phyloP scores from a whole-genome alignment of 2,113 vertebrate species.

The Hyla sarda region DNA sequence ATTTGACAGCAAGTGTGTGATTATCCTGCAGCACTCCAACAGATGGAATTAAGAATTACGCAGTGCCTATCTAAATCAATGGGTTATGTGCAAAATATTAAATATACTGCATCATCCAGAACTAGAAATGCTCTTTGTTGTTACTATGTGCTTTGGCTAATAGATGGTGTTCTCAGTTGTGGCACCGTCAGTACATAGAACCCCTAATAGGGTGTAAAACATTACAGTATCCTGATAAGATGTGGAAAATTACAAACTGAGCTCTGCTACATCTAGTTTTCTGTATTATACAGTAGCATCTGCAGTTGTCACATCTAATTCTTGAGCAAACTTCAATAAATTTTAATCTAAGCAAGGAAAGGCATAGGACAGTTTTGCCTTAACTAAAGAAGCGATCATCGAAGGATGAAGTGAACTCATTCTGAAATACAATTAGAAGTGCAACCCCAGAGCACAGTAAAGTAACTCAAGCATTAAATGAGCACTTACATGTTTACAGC shows the following conservation, averaged over 20 bases:
- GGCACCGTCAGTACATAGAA: no score
- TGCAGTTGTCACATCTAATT: background rate
- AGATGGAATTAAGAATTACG: no score
- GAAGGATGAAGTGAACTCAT: conserved; percentile 76
- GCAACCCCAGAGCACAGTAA: conserved; percentile 71
- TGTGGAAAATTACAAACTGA: background rate
- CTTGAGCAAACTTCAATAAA: conserved; percentile 26
- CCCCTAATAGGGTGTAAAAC: no score
- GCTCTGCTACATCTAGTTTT: background rate
- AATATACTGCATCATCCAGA: no score
- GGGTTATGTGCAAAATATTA: no score
- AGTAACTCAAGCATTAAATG: conserved; percentile 81
- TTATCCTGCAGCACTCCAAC: no score
- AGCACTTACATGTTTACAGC: conserved; percentile 81
- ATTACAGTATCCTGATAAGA: background rate
- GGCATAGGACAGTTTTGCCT: conserved; percentile 36
- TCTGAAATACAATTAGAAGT: conserved; percentile 77
- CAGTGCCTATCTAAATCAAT: no score
- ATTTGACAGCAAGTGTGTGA: no score
- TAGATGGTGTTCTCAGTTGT: no score
- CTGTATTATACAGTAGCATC: background rate
- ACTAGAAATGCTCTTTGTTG: no score
- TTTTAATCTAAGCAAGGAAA: background rate
- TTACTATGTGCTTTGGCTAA: no score
- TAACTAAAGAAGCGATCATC: conserved; percentile 67